Base-by-base conservation (phyloP, 2,888 invertebrate species). In the Pseudococcus jackbeardsleyi region DNA sequence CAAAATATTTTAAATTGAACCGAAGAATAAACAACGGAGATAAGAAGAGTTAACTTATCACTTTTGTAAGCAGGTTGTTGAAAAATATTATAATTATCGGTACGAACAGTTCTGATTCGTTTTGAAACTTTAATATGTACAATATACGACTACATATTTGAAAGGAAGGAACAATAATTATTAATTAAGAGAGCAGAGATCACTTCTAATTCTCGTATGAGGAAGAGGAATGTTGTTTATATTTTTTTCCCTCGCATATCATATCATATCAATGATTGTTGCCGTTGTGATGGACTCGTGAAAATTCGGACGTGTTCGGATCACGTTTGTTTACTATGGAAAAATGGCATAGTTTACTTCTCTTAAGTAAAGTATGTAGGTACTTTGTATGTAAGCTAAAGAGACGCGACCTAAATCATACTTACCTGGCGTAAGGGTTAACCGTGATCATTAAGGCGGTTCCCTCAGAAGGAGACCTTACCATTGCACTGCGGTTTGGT, bases 401-500 rank as follows among this genome's bases (percentile, higher is more conserved):
- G 79, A n/a, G n/a, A 42, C 6, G 11, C 15, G 4, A 26, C 1
- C 6, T 1, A 5, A 72, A 46, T 72, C 89, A 90, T 90, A 90
- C 90, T 90, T 90, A 90, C 90, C 93, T 93, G 93, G 93, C 92
- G 93, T 92, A 92, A 92, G 92, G 93, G 92, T 92, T 85, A 89
- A 94, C 94, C 93, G 92, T 94, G 94, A 95, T 94, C 94, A 94
- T 90, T 90, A 93, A 94, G 94, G 94, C 93, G 93, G 94, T 94
- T 93, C 93, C 94, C 93, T 94, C 94, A 93, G 94, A 93, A 92
- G 91, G 94, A 94, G 94, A 93, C 94, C 93, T 91, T 92, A 91
- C 93, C 94, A 94, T 95, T 95, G 95, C 95, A 95, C 95, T 93
- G 91, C 92, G 94, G 93, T 93, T 92, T 93, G 93, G 94, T 93